These are phyloP conservation scores for Triops longicaudatus DNA, from an alignment of 1,140 invertebrate genomes.

Conservation along the genomic window DNA sequence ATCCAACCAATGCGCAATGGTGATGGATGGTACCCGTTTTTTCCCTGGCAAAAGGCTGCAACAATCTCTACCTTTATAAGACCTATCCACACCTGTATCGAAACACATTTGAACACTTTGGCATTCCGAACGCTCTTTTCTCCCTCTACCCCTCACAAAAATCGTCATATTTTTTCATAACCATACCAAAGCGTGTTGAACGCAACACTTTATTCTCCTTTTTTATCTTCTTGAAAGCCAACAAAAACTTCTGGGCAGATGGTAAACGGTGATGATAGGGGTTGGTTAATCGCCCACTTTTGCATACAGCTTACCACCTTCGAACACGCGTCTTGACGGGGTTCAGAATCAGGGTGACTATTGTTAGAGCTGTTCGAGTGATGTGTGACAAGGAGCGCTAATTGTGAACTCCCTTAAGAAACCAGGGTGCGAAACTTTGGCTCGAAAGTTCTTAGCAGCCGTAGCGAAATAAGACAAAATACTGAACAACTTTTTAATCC, in stretches of 20 bases:
- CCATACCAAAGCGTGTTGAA: no score
- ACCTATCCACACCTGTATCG: no score
- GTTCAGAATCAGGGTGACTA: neutral
- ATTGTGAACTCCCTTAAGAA: neutral
- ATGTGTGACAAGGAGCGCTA: neutral
- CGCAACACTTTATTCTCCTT: no score
- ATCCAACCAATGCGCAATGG: slow-evolving; percentile 14
- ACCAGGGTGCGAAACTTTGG: neutral
- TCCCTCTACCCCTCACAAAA: no score
- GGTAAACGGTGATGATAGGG: slow-evolving; percentile 10
- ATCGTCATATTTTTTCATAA: no score
- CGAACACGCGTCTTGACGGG: neutral
- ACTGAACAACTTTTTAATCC: no score
- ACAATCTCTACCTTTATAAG: no score
- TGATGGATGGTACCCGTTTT: neutral
- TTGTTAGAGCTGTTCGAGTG: neutral
- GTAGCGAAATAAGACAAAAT: no score
- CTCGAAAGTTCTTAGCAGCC: neutral
- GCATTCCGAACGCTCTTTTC: no score
- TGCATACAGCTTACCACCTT: neutral
- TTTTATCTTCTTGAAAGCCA: neutral
- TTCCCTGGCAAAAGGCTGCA: neutral
- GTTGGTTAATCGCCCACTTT: neutral
- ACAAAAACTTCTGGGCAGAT: neutral
- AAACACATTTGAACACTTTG: no score